Percentiles rank a stretch among this genome's conserved stretches.
phyloP scores from a whole-genome alignment of 2,888 invertebrate genomes.

The Dioctria linearis region DNA sequence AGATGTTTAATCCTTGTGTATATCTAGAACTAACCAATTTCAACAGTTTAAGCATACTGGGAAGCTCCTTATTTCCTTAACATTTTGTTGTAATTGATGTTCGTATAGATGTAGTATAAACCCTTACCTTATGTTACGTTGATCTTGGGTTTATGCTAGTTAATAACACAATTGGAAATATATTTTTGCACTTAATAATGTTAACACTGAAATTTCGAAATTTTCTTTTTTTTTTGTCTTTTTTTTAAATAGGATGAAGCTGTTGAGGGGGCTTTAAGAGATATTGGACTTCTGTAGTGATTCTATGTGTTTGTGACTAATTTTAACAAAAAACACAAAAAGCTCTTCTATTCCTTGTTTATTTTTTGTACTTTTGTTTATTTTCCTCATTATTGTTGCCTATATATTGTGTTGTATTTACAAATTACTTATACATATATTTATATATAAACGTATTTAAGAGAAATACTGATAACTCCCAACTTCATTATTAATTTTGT shows the following conservation, averaged over 20 bases:
- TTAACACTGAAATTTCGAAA: slow-evolving; percentile 16
- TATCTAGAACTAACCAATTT: background rate
- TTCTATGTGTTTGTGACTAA: slow-evolving; percentile 50
- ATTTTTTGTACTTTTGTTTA: slow-evolving; percentile 36
- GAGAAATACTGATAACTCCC: no score
- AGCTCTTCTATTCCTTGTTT: slow-evolving; percentile 16
- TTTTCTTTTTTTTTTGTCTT: slow-evolving; percentile 61
- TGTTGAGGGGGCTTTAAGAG: slow-evolving; percentile 93
- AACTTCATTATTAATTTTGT: background rate
- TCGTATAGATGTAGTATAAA: background rate
- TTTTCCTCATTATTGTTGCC: background rate
- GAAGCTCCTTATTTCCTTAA: background rate
- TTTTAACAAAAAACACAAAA: slow-evolving; percentile 25
- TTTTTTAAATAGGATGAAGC: slow-evolving; percentile 86
- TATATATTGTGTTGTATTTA: slow-evolving; percentile 18
- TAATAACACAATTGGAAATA: background rate
- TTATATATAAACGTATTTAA: slow-evolving; percentile 13
- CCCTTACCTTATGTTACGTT: background rate
- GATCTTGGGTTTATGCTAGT: background rate
- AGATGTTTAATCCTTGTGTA: background rate
- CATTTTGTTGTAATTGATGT: background rate
- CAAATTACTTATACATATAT: slow-evolving; percentile 13
- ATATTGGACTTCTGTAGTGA: slow-evolving; percentile 89
- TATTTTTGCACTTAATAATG: background rate
- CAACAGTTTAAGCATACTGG: background rate